Evolutionary conservation across 2,888 invertebrate species (phyloP).

Genomic region (Adineta ricciae): DNA sequence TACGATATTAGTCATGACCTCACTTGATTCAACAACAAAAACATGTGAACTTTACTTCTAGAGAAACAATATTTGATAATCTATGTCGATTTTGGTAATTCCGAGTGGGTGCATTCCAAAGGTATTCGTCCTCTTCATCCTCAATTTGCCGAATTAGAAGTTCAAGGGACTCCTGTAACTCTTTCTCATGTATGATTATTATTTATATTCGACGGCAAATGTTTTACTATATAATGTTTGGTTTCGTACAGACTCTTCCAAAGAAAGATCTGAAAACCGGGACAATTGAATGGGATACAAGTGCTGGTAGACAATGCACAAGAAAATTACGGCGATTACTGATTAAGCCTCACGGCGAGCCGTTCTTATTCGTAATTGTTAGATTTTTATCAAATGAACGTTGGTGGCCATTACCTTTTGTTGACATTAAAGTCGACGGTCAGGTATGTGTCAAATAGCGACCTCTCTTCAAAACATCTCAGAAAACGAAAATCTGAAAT

Average conservation of each 20-base stretch:
- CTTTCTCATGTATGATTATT: not conserved
- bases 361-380: not conserved
- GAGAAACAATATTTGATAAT: not conserved
- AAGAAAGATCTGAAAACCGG: not conserved
- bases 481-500: no score
- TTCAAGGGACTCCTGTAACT: not conserved
- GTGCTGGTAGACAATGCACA: not conserved
- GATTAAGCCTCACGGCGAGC: not conserved
- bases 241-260: not conserved
- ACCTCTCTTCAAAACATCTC: not conserved
- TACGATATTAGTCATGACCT: not conserved
- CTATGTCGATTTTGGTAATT: conserved; percentile 19
- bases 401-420: not conserved
- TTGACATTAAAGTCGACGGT: not conserved
- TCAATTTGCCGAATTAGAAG: not conserved
- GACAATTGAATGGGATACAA: not conserved
- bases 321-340: not conserved
- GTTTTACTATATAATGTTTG: not conserved
- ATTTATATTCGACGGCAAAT: not conserved
- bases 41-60: not conserved
- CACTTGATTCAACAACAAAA: no score
- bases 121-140: not conserved
- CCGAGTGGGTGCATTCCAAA: not conserved
- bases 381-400: not conserved
- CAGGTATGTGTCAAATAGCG: not conserved